Conservation (phyloP, 2,888 invertebrate species). For the Papilio gigon region DNA sequence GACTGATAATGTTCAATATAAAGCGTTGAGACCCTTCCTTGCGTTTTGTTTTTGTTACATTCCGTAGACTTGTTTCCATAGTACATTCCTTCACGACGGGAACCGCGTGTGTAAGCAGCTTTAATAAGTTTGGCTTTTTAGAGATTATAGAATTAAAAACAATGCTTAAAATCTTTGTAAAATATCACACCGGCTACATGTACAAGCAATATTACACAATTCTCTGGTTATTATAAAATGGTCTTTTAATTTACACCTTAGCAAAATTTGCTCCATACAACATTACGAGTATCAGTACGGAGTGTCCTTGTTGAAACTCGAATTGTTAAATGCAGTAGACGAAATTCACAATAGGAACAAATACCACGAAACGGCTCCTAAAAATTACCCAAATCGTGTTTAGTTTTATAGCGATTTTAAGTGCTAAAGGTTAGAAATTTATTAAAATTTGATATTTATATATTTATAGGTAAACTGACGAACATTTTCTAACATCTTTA, state of each 20-base stretch:
- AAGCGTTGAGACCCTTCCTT: conserved; percentile 64
- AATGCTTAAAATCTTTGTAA: conserved; percentile 29
- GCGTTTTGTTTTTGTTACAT: conserved; percentile 58
- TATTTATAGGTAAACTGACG: background rate
- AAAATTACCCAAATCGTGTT: background rate
- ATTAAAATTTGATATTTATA: no score
- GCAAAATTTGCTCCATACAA: background rate
- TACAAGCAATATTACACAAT: conserved; percentile 25
- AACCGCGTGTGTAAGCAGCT: conserved; percentile 35
- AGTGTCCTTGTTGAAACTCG: background rate
- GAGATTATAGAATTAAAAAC: conserved; percentile 26
- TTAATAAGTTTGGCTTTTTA: conserved; percentile 44
- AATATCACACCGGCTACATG: conserved; percentile 21
- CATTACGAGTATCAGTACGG: no score
- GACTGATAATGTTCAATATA: conserved; percentile 72
- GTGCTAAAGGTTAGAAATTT: no score
- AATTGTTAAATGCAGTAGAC: background rate
- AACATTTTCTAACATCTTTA: conserved; percentile 5
- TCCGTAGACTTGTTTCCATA: conserved; percentile 44
- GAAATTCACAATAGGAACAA: background rate
- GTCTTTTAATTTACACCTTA: conserved; percentile 27
- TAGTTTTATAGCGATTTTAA: no score
- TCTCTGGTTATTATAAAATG: conserved; percentile 11
- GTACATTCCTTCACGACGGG: conserved; percentile 43
- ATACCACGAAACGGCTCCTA: background rate